Base-by-base conservation (phyloP, 2,113 vertebrate species). In the Poecile atricapillus region DNA sequence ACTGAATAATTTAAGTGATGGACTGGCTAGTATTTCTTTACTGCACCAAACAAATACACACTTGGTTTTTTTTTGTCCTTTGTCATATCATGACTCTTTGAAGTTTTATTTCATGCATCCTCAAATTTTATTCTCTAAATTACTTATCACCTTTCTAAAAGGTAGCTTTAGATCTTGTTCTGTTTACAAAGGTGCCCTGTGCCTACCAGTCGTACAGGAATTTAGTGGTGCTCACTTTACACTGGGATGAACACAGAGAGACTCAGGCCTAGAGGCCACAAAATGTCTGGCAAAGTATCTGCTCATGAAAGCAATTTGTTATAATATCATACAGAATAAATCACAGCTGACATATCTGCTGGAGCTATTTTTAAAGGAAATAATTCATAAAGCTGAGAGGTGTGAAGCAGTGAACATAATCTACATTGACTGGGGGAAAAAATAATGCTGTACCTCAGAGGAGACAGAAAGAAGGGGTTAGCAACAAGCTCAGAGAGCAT, bases 251-350 rank as follows among this genome's bases (percentile, higher is more conserved):
- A n/a, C 33, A 67, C 23, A 28, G 65, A 84, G 37, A 52, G 2
- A 62, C 20, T 74, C 13, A 31, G 39, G 41, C 63, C 90, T 74
- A 18, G 56, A 81, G 79, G 88, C 55, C 82, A 90, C 3, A 6
- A 88, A 94, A 90, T 37, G 21, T 53, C 81, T 87, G 75, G 37
- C 68, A 83, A 96, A 88, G 33, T 68, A 81, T 91, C 71, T 31
- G 16, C 5, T 90, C 80, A 75, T 70, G 30, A 74, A 93, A 81
- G 24, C 10, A 77, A 83, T 93, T 95, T 90, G 35, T 89, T 94
- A 63, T 31, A 96, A 73, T 83, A 92, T 90, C 43, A 94, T 83
- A 89, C 39, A 96, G 80, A 92, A 91, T 91, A 97, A 95, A 90
- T 94, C 73, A 93, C 28, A 27, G 68, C 17, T 95, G 94, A 95